Base-by-base conservation (phyloP, 2,113 vertebrate genomes). In the Aepyceros melampus region DNA sequence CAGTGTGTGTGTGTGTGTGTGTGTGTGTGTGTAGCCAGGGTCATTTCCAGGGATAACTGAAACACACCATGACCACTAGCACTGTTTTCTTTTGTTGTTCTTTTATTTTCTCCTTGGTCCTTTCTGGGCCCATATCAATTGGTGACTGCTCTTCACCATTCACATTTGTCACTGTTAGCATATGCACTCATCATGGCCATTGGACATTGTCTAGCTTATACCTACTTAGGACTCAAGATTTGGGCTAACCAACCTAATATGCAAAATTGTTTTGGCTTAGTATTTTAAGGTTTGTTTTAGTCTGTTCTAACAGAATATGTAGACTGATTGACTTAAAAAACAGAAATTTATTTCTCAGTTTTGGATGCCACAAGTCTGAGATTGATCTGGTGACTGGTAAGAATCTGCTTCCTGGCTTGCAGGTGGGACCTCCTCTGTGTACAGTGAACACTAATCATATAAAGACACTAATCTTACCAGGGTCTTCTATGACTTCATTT, bases 131-230 rank as follows among this genome's bases (percentile, higher is more conserved):
- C 53, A 62, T 43, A 12, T 10, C 36, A 21, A 62, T 0, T n/a
- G 29, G 4, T 36, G 16, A 31, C 40, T 45, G 2, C 19, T 60
- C 45, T 89, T n/a, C 25, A 23, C 11, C 25, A 36, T 25, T 79
- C 23, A 25, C 7, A 21, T 31, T 40, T 78, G 36, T 74, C 23
- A 17, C 21, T 56, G 8, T 19, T 36, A 43, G 36, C 23, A 53
- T n/a, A 29, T 12, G 2, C 1, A 15, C 1, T 33, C 56, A 3
- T 8, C 8, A 14, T 51, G 2, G 7, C 9, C 45, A 36, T 82
- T 76, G 29, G 27, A 92, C 36, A 29, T 8, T 33, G 27, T 49
- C 49, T 76, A 1, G 23, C 21, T 29, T n/a, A 2, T 49, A 27
- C n/a, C 12, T 67, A 2, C 2, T 19, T 92, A 60, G 31, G 56